Base-by-base conservation (phyloP, 2,113 vertebrate genomes). In the Chaetodon trifascialis region DNA sequence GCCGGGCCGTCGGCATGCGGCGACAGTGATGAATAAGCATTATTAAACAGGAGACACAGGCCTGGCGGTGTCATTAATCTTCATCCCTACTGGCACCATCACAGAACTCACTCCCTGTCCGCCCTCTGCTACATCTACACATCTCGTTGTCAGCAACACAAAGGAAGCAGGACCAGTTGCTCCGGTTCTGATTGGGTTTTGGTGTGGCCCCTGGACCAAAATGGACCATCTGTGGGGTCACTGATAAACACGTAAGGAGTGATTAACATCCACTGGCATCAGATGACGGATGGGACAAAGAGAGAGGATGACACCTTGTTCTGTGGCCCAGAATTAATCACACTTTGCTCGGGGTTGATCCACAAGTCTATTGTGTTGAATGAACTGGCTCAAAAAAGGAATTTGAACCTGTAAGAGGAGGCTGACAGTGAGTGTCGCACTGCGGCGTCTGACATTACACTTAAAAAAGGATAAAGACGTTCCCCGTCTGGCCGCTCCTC, bases 11-110 rank as follows among this genome's bases (percentile, higher is more conserved):
- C 54, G 12, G 71, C 68, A 46, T 59, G 69, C 1, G 1, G 71
- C 59, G 90, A 91, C 91, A 89, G 82, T 93, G 91, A 93, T 91
- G 85, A 93, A 94, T 93, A 87, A 92, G 88, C 84, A 86, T 90
- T 91, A 91, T 91, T 90, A 93, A 90, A 86, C 73, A 63, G 84
- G 80, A 91, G 93, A 90, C 93, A 85, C 70, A 38, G 88, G 73
- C 79, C 85, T 11, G 79, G 78, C 25, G 73, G 47, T 40, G 89
- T 78, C 90, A 89, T 93, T 90, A 89, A 92, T 94, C 93, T 94
- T 89, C 89, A 90, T 93, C 86, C 78, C 64, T 60, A 71, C 77
- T 69, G 86, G 82, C 84, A 78, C 78, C 90, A 54, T 81, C 87
- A 70, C 89, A 86, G 74, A 73, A 84, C 88, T 74, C 81, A 11